These are phyloP conservation scores for Thomomys bottae DNA, from an alignment of 2,113 vertebrate species.

Conservation along the genomic window DNA sequence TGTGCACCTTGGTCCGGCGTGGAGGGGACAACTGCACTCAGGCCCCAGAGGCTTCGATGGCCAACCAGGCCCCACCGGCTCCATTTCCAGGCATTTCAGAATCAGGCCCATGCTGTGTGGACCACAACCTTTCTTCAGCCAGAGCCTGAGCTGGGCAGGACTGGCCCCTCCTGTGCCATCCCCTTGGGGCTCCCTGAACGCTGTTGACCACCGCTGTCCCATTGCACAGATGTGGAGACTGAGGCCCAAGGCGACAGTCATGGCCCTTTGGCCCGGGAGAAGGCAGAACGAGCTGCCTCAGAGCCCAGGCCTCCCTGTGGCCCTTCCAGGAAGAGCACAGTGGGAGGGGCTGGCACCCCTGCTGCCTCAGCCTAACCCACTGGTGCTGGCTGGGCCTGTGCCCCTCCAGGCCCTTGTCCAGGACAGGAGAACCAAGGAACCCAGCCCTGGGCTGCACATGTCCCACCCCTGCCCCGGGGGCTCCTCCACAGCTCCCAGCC, in stretches of 20 bases:
- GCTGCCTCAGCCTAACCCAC: not conserved
- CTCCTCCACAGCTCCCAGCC: not conserved
- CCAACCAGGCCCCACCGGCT: slow-evolving; percentile 68
- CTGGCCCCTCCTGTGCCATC: not conserved
- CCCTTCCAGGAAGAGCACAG: slow-evolving; percentile 54
- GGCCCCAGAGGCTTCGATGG: slow-evolving; percentile 75
- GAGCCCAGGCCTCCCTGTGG: rapidly evolving
- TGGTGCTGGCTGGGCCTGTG: not conserved
- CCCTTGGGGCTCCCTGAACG: not conserved
- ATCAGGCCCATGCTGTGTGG: not conserved
- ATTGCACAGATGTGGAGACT: not conserved
- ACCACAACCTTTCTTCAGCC: too few relatives aligned
- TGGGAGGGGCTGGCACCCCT: not conserved
- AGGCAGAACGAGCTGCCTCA: not conserved
- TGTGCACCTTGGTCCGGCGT: not conserved
- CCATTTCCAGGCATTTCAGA: slow-evolving; percentile 49
- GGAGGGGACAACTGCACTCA: not conserved
- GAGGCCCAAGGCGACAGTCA: not conserved
- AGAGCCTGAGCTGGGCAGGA: not conserved
- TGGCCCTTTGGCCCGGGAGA: not conserved
- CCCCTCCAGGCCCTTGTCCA: not conserved
- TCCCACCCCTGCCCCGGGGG: not conserved
- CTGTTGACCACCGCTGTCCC: not conserved
- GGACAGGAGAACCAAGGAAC: not conserved
- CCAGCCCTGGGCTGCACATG: slow-evolving; percentile 57